Evolutionary conservation across 1,140 invertebrate species (phyloP), one percentile per base, ranked within the genome.

Genomic region (Phocides pigmalion): DNA sequence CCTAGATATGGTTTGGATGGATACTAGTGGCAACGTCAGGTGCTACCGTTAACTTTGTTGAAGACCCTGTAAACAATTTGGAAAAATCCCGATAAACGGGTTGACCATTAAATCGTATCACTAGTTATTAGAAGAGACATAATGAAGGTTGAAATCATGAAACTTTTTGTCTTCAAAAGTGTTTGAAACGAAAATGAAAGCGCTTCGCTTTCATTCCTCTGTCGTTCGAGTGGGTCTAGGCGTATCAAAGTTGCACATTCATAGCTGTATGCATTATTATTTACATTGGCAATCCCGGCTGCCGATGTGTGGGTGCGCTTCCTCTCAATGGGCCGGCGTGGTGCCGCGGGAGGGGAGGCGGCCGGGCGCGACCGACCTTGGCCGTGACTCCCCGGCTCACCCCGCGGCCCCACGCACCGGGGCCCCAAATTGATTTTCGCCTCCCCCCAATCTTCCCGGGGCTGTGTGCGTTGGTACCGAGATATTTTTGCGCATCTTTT

Each of bases 351-450:
- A 62, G 59, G 54, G 54, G 62, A 19, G 49, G 28, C 28, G 49
- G 28, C 16, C 20, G 47, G 61, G 67, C 64, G 67, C 70, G 72
- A 72, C 75, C 79, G 82, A 83, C 82, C 82, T 85, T 83, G 82
- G 79, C 82, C 82, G 82, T 83, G 82, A 85, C 82, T 80, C 76
- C 72, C 70, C 62, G 62, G 66, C 66, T 67, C 66, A 41, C 71
- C 74, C 66, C 64, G 62, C 51, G 50, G 49, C 51, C 66, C 71
- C 66, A 76, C 75, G 74, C 79, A 81, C 72, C 66, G 68, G 64
- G 58, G 28, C 28, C 35, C 70, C 63, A 76, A 82, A 82, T 82
- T 78, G 79, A 82, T 82, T 82, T 84, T 79, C 68, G 64, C 65
- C 70, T 49, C 68, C 53, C 64, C 65, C 68, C 62, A 39, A 58